Percentiles rank a stretch among this genome's conserved stretches.
Conservation (phyloP, 2,797 vertebrate genomes). For the Microctenopoma lineatum region DNA sequence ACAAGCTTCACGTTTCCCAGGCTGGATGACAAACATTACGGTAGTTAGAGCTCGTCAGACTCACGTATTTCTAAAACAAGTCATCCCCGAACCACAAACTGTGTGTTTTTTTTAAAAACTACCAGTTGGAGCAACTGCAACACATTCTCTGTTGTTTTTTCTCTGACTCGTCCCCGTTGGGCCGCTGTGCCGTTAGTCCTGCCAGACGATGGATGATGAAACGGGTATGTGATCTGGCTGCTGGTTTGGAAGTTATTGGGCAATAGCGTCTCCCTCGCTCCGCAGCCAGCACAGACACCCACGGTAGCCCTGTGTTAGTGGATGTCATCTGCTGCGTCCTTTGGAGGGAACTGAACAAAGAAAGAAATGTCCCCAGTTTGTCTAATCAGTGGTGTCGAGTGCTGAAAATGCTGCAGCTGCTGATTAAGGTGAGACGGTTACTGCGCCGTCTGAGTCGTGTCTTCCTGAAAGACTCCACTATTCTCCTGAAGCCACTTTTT, state of each 20-base stretch:
- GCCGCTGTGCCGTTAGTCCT: constrained; percentile 56
- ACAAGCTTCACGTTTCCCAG: constrained; percentile 54
- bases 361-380: constrained; percentile 41
- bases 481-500: background rate
- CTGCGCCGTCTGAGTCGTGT: constrained; percentile 32
- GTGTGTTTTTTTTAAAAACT: constrained; percentile 18
- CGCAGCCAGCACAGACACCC: constrained; percentile 11
- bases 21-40: constrained; percentile 49
- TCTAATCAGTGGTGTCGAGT: constrained; percentile 69
- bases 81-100: constrained; percentile 21
- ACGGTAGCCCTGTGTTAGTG: constrained; percentile 65
- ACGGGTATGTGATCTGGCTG: constrained; percentile 57
- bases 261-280: constrained; percentile 46
- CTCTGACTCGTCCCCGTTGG: constrained; percentile 57
- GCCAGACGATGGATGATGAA: constrained; percentile 63
- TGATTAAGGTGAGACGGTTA: constrained; percentile 55
- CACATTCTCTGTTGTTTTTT: constrained; percentile 5
- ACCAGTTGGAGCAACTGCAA: background rate
- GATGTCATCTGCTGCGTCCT: constrained; percentile 70
- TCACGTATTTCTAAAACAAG: constrained; percentile 53
- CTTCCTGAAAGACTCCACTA: background rate
- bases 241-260: constrained; percentile 75
- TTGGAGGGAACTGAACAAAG: constrained; percentile 42
- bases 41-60: constrained; percentile 53
- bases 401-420: constrained; percentile 65